Base-by-base conservation (phyloP, 2,888 invertebrate species). In the Leptinotarsa rubiginosa region DNA sequence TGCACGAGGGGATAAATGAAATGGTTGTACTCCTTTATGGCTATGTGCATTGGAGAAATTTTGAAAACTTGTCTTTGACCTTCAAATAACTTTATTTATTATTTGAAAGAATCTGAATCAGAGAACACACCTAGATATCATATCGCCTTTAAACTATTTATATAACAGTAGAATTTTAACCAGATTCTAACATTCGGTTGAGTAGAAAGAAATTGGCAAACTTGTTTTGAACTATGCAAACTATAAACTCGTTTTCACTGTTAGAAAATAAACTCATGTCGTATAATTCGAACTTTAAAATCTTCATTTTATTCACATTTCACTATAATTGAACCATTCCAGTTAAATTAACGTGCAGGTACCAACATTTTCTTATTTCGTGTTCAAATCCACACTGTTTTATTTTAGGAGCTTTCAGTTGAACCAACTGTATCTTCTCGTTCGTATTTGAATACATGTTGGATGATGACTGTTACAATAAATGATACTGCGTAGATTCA, bases 11-110 rank as follows among this genome's bases (percentile, higher is more conserved):
- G 13, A 56, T 56, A 56, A 20, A 56, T 15, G 22, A 1, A 56
- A 20, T 20, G 12, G 25, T 56, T 56, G 56, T 56, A 56, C 56
- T 22, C 25, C 20, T 56, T 25, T 15, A 56, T 56, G 25, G 56
- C 25, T 56, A 56, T 56, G 4, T 15, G 56, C 56, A 22, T 22
- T 4, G 15, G 56, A 4, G 1, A 56, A 3, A 56, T 12, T 56
- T 56, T 22, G 3, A 56, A 25, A 56, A 56, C 13, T 56, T 56
- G 16, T 22, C 2, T 22, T 56, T 22, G 56, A 25, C 56, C 56
- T 56, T 56, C 56, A 56, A 56, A 56, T 56, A 56, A 56, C 56
- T 22, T 56, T 25, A 25, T 56, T 56, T 56, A 56, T 56, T 25
- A 22, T 56, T 56, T 56, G 22, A 56, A 25, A 3, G 15, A 15